Evolutionary conservation across 2,888 invertebrate species (phyloP), one percentile per base, ranked within the genome.

Genomic region (Cantharis flavilabris): DNA sequence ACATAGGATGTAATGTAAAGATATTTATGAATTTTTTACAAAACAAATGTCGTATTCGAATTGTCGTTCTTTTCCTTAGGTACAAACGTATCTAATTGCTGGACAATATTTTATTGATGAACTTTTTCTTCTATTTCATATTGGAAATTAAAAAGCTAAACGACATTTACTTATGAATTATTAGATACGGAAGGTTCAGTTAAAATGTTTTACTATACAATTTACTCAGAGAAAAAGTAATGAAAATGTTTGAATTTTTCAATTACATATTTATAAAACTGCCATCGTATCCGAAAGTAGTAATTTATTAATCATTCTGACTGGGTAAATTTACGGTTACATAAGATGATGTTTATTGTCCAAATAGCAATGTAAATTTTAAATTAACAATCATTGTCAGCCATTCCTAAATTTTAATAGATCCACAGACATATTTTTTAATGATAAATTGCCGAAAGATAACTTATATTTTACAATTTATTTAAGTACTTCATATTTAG

Each of bases 11-110:
- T 71, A 77, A 76, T 73, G 75, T 75, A 73, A 73, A 78, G 75
- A 75, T 78, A 71, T 78, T 78, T 78, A 78, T 78, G 75, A 78
- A 78, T 75, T 70, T 75, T 78, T 75, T 65, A 78, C 73, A 70
- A 78, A 78, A 75, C 75, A 78, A 75, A 78, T 30, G 70, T 67
- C 78, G 76, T 73, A 77, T 73, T 62, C 67, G 33, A 49, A 7
- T 49, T 49, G n/a, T 49, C 49, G 70, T 62, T 73, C 67, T 71
- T 74, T 62, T 73, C 18, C 49, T 49, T 5, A 49, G n/a, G 49
- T n/a, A 49, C 2, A 18, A 73, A 28, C 33, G 9, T 67, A 65
- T 26, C 18, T 77, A 77, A 77, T 77, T 77, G 73, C 76, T 74
- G 49, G 49, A 49, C 49, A 62, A 65, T 77, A 63, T 74, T 73